Percentiles rank a stretch among this genome's conserved stretches.
Evolutionary conservation across 2,888 invertebrate genomes (phyloP).

Genomic region (Tachina lurida): DNA sequence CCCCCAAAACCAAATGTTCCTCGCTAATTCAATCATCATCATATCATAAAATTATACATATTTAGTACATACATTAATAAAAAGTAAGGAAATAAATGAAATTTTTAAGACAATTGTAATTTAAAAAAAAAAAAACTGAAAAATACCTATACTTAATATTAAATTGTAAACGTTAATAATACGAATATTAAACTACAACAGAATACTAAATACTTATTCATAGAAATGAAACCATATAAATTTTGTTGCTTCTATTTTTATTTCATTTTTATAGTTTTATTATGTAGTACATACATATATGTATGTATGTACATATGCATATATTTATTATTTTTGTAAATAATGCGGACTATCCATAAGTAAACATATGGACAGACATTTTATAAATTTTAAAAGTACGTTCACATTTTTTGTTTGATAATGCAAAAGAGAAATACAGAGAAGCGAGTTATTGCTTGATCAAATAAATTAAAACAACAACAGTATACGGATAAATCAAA

Average conservation of each 20-base stretch:
- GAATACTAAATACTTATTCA: slow-evolving; percentile 64
- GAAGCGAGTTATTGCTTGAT: too few relatives aligned
- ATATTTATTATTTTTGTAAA: slow-evolving; percentile 48
- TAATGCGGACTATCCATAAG: slow-evolving; percentile 41
- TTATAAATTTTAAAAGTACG: slow-evolving; percentile 14
- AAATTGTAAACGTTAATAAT: slow-evolving; percentile 66
- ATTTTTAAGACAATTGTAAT: slow-evolving; percentile 38
- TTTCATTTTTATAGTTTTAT: slow-evolving; percentile 59
- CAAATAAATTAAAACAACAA: neutral
- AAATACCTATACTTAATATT: slow-evolving; percentile 54
- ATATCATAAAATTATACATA: neutral
- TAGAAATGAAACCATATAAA: slow-evolving; percentile 68
- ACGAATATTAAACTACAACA: slow-evolving; percentile 66
- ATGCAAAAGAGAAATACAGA: neutral
- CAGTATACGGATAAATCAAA: neutral
- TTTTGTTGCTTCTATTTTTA: slow-evolving; percentile 37
- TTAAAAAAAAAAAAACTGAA: slow-evolving; percentile 27
- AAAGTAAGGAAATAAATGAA: slow-evolving; percentile 67
- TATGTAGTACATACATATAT: neutral
- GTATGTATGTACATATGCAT: neutral
- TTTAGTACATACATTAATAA: slow-evolving; percentile 3
- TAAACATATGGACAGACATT: slow-evolving; percentile 24
- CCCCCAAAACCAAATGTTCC: too few relatives aligned
- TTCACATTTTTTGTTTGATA: slow-evolving; percentile 26
- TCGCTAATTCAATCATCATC: too few relatives aligned